A percentile compares a stretch with the other conserved stretches of the same genome.
These are phyloP conservation scores for Lasioglossum baleicum DNA, from an alignment of 1,140 invertebrate species.

Conservation along the genomic window DNA sequence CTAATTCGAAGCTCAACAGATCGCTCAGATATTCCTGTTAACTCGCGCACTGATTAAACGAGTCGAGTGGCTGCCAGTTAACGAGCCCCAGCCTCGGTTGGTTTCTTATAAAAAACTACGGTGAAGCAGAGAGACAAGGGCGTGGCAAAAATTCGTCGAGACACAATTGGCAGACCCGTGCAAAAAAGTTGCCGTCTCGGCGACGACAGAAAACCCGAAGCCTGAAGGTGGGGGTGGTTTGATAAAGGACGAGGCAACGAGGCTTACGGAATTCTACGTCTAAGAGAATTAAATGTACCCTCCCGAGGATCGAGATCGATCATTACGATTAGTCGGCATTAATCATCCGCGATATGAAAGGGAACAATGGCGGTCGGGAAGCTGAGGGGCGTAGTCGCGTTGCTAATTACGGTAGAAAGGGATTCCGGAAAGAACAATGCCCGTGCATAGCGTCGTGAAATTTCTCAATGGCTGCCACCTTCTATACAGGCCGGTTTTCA, in stretches of 20 bases:
- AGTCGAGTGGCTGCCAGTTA: not conserved
- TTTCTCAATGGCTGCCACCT: constrained; percentile 28
- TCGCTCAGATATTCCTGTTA: not conserved
- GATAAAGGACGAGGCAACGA: constrained; percentile 25
- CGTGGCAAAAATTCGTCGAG: not conserved
- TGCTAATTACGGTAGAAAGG: constrained; percentile 43
- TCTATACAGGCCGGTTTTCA: constrained; percentile 7
- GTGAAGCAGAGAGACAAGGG: too few relatives aligned
- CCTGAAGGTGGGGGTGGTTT: not conserved
- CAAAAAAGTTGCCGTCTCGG: too few relatives aligned
- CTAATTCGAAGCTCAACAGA: not conserved
- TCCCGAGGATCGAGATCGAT: constrained; percentile 28
- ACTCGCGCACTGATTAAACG: not conserved
- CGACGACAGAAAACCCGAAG: not conserved
- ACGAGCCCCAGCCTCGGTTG: not conserved
- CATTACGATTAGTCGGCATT: constrained; percentile 42
- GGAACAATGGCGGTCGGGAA: constrained; percentile 31
- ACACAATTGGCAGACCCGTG: constrained; percentile 6
- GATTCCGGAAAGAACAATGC: constrained; percentile 37
- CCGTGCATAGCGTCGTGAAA: constrained; percentile 12
- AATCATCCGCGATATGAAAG: constrained; percentile 46
- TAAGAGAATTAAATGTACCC: constrained; percentile 38
- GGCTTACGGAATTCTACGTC: constrained; percentile 14
- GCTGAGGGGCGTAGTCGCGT: constrained; percentile 24
- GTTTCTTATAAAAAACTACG: not conserved